Evolutionary conservation across 2,888 invertebrate species (phyloP), one percentile per base, ranked within the genome.

Genomic region (Phorcus lineatus): DNA sequence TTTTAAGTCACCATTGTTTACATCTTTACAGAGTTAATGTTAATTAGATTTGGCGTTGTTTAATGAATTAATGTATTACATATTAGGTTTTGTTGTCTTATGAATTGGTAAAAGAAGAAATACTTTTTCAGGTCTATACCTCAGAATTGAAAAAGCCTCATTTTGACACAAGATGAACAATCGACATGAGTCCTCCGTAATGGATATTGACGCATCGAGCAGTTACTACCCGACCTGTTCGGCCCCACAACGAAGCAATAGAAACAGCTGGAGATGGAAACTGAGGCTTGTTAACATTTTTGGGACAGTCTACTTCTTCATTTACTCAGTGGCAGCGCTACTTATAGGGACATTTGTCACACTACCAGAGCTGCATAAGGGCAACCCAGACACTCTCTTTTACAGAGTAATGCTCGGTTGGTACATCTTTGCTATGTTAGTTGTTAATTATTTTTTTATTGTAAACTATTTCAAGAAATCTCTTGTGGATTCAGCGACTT

Each of bases 371-470:
- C 31, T 86, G n/a, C 85, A 80, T 40, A 52, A 54, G 13, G 77
- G 83, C n/a, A 82, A 84, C 31, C 75, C 81, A 2, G 22, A 81
- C 4, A 75, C 79, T 4, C 74, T 88, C 9, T 80, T 74, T 4
- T 66, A 67, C 55, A 78, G 83, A 24, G 84, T 84, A 52, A 40
- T 83, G 3, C 66, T 87, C 4, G 84, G 84, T 31, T 82, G 74
- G 66, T 90, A 86, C 74, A 57, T 90, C n/a, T 87, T 86, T 62
- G 28, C 84, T 13, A 86, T 85, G 76, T 82, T 85, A 11, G 19
- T 86, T 22, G 80, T 84, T 17, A 90, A 91, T 82, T 90, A 87
- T 77, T 13, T 86, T 0, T 82, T 88, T 74, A 80, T 89, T n/a
- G 62, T 86, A 2, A 80, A 81, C 62, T 88, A 84, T 40, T 87